Conservation (phyloP, 2,888 invertebrate genomes). For the Scaptomyza cyrtandrae region DNA sequence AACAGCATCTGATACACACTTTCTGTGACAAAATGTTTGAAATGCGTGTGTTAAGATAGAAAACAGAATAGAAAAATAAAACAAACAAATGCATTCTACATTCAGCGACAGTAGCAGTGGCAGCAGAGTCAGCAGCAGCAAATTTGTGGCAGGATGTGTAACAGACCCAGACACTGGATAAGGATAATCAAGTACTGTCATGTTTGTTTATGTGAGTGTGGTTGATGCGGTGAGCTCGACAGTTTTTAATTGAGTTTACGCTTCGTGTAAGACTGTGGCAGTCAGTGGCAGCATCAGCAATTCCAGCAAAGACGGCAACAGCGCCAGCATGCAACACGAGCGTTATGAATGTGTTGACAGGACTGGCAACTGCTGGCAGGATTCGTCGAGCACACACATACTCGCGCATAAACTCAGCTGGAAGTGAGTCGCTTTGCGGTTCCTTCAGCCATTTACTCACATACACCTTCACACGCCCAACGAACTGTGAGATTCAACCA, state of each 20-base stretch:
- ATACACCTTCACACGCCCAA: conserved; percentile 16
- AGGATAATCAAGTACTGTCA: conserved; percentile 73
- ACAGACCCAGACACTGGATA: conserved; percentile 39
- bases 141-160: conserved; percentile 50
- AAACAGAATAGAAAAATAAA: conserved; percentile 24
- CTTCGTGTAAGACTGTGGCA: conserved; percentile 50
- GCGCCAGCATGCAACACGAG: conserved; percentile 44
- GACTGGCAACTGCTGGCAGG: conserved; percentile 20
- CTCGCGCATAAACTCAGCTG: conserved; percentile 59
- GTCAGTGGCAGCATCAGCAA: not conserved
- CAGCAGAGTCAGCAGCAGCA: not conserved
- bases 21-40: conserved; percentile 1
- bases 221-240: conserved; percentile 47
- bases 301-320: not conserved
- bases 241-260: conserved; percentile 80
- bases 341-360: conserved; percentile 58
- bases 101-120: conserved; percentile 1
- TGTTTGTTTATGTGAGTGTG: conserved; percentile 34
- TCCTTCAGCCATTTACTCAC: conserved; percentile 43
- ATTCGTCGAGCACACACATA: conserved; percentile 15
- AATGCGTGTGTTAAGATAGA: conserved; percentile 22
- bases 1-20: too few species aligned
- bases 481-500: conserved; percentile 22
- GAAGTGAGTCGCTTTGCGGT: conserved; percentile 72
- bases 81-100: conserved; percentile 48